These are phyloP conservation scores for Borostomias antarcticus DNA, from an alignment of 2,797 vertebrate species.

Conservation along the genomic window DNA sequence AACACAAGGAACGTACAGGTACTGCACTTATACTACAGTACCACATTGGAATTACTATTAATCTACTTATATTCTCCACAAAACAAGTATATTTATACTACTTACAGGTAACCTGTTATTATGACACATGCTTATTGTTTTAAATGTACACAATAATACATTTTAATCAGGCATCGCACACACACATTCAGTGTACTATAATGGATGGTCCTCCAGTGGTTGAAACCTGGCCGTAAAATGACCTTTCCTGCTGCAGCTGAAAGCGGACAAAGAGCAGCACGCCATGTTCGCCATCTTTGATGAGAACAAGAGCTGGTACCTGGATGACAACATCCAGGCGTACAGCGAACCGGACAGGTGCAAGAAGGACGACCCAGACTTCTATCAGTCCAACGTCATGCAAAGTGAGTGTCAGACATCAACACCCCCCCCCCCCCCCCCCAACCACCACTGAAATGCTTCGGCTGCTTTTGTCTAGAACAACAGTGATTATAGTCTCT, in stretches of 20 bases:
- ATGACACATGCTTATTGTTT: too few species aligned
- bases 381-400: constrained; percentile 92
- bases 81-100: too few species aligned
- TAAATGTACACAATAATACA: too few species aligned
- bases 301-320: constrained; percentile 98
- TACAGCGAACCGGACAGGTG: constrained; percentile 78
- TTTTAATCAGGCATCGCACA: too few species aligned
- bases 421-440: not conserved
- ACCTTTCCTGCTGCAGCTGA: constrained; percentile 74
- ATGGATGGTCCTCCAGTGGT: not conserved
- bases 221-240: not conserved
- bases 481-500: too few species aligned
- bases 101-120: too few species aligned
- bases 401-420: constrained; percentile 82
- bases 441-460: too few species aligned
- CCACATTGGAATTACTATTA: too few species aligned
- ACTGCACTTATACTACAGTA: constrained; percentile 30
- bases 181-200: too few species aligned
- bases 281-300: constrained; percentile 89
- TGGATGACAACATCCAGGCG: constrained; percentile 87
- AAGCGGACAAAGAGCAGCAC: constrained; percentile 91
- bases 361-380: constrained; percentile 81
- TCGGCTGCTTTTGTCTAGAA: too few species aligned
- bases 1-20: constrained; percentile 91
- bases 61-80: too few species aligned